Percentiles rank a stretch among this genome's conserved stretches.
Conservation (phyloP, 2,113 vertebrate genomes). For the Hystrix brachyura region DNA sequence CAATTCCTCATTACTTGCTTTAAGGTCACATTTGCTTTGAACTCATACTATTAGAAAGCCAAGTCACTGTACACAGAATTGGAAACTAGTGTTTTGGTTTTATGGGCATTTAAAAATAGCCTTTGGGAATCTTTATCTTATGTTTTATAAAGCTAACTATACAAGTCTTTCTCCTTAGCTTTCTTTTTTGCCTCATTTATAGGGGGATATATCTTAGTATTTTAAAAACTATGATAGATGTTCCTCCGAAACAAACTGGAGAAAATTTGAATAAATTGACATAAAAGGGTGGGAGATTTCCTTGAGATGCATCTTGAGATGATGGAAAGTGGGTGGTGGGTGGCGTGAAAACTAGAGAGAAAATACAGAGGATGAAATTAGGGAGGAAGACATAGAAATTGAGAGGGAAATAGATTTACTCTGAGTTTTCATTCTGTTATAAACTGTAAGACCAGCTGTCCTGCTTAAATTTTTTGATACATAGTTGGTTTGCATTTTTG, state of each 20-base stretch:
- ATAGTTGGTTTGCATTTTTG: not conserved
- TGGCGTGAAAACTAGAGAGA: not conserved
- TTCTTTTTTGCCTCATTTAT: not conserved
- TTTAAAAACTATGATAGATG: not conserved
- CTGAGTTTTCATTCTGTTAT: not conserved
- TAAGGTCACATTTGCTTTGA: constrained; percentile 48
- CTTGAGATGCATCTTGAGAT: not conserved
- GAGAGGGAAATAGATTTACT: not conserved
- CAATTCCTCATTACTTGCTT: constrained; percentile 30
- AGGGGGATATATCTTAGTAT: not conserved
- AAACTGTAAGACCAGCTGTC: not conserved
- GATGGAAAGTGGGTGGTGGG: not conserved
- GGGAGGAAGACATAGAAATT: not conserved
- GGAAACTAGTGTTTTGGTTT: constrained; percentile 51
- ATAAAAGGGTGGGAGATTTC: not conserved
- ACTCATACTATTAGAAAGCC: not conserved
- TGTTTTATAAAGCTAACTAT: constrained; percentile 4
- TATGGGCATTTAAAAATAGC: constrained; percentile 65
- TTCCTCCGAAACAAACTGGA: not conserved
- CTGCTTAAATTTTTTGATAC: not conserved
- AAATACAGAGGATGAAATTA: not conserved
- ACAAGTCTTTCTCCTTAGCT: not conserved
- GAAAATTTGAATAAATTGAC: not conserved
- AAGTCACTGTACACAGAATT: constrained; percentile 30
- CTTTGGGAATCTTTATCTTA: constrained; percentile 59